phyloP scores from a whole-genome alignment of 2,113 vertebrate genomes.

The Tupaia chinensis region DNA sequence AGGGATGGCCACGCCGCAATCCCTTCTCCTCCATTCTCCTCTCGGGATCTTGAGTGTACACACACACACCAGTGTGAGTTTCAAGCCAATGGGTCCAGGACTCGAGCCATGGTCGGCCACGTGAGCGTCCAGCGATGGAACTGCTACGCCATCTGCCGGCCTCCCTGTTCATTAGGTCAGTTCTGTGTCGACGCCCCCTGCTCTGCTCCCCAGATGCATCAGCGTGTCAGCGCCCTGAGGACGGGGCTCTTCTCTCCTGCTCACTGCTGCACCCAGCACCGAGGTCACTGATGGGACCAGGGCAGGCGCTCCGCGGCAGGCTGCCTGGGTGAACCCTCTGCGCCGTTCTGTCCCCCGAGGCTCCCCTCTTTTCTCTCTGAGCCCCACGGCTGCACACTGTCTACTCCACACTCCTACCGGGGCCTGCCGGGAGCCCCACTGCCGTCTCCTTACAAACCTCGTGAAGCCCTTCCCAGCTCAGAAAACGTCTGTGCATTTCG shows the following conservation, averaged over 20 bases:
- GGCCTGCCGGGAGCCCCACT: background rate
- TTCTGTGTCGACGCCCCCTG: accelerated
- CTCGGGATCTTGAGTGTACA: no score
- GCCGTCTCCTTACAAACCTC: background rate
- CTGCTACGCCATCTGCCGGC: no score
- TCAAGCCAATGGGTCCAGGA: no score
- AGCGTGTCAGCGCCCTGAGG: background rate
- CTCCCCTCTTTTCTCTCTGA: background rate
- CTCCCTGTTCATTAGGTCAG: no score
- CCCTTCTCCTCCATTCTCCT: no score
- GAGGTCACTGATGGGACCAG: background rate
- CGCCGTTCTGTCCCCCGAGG: background rate
- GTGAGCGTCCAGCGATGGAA: no score
- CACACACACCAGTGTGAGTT: no score
- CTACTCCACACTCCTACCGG: background rate
- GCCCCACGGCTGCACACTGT: background rate
- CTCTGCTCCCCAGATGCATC: background rate
- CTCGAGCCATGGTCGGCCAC: no score
- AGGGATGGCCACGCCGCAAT: no score
- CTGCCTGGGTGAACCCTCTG: no score
- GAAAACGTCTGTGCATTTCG: background rate
- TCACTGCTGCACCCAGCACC: background rate
- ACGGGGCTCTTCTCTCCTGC: background rate
- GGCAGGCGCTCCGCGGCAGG: background rate
- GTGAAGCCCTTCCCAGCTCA: background rate